A percentile compares a stretch with the other conserved stretches of the same genome.
These are phyloP conservation scores for Leptinotarsa juncta DNA, from an alignment of 2,888 invertebrate genomes.

Conservation along the genomic window DNA sequence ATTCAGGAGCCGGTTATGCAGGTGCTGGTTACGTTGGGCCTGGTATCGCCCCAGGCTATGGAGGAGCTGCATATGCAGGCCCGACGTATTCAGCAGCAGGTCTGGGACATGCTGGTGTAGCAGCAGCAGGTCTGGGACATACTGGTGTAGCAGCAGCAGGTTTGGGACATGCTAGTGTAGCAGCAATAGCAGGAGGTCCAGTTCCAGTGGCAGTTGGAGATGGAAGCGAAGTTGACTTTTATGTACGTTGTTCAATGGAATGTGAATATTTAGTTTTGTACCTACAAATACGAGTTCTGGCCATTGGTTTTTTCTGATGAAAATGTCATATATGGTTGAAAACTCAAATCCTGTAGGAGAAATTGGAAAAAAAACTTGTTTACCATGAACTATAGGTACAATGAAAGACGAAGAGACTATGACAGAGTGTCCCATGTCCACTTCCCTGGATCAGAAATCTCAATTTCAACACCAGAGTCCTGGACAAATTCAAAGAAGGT, in stretches of 20 bases:
- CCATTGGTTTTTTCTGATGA: too few species aligned
- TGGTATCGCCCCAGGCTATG: slow-evolving; percentile 31
- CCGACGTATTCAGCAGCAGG: slow-evolving; percentile 34
- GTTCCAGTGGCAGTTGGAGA: slow-evolving; percentile 44
- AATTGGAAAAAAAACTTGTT: too few species aligned
- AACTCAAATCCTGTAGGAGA: too few species aligned
- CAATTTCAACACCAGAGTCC: too few species aligned
- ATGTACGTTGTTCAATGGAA: slow-evolving; percentile 40
- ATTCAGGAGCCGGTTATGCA: slow-evolving; percentile 25
- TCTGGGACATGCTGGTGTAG: slow-evolving; percentile 23
- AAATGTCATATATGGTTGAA: too few species aligned
- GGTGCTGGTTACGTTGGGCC: slow-evolving; percentile 29
- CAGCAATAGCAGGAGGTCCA: slow-evolving; percentile 34
- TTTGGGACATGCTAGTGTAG: slow-evolving; percentile 15
- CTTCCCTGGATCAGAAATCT: too few species aligned
- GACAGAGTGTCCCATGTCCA: too few species aligned
- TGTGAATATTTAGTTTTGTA: too few species aligned
- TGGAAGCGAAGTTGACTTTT: slow-evolving; percentile 51
- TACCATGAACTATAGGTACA: too few species aligned
- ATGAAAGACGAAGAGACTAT: too few species aligned
- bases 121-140: slow-evolving; percentile 22
- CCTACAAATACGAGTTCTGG: too few species aligned
- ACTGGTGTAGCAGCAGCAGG: slow-evolving; percentile 20
- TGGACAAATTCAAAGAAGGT: too few species aligned
- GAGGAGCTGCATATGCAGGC: slow-evolving; percentile 25